These are phyloP conservation scores for Anolis carolinensis DNA, from an alignment of 2,113 vertebrate species.

Conservation along the genomic window DNA sequence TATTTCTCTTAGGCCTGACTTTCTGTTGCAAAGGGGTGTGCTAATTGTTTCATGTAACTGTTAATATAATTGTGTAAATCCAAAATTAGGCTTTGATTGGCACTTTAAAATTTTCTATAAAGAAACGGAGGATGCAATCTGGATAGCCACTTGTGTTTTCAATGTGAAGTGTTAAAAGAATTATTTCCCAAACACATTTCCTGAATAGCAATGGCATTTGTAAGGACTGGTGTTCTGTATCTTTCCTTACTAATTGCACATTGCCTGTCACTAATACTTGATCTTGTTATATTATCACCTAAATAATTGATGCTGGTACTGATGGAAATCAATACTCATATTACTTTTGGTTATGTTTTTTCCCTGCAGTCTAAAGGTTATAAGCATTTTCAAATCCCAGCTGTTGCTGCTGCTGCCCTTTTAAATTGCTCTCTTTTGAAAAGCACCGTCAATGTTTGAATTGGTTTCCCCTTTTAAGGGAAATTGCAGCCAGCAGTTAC, in stretches of 20 bases:
- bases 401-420: slow-evolving; percentile 76
- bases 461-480: slow-evolving; percentile 80
- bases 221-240: slow-evolving; percentile 78
- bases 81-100: slow-evolving; percentile 71
- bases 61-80: slow-evolving; percentile 68
- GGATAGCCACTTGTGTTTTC: slow-evolving; percentile 75
- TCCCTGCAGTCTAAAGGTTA: slow-evolving; percentile 80
- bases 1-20: slow-evolving; percentile 59
- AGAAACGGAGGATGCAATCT: slow-evolving; percentile 64
- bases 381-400: slow-evolving; percentile 77
- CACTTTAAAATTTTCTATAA: slow-evolving; percentile 71
- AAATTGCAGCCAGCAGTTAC: slow-evolving; percentile 79
- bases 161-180: slow-evolving; percentile 79
- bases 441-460: slow-evolving; percentile 82
- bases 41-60: slow-evolving; percentile 69
- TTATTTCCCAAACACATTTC: slow-evolving; percentile 75
- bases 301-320: slow-evolving; percentile 80
- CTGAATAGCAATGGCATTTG: slow-evolving; percentile 77
- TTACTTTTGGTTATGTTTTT: slow-evolving; percentile 78
- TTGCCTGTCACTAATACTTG: slow-evolving; percentile 81
- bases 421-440: slow-evolving; percentile 82
- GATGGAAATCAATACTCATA: slow-evolving; percentile 79
- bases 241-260: slow-evolving; percentile 78
- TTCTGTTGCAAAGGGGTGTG: slow-evolving; percentile 72
- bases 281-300: slow-evolving; percentile 77